These are phyloP conservation scores for Porites cylindrica DNA, from an alignment of 92 coral and sea anemone species.

Conservation along the genomic window DNA sequence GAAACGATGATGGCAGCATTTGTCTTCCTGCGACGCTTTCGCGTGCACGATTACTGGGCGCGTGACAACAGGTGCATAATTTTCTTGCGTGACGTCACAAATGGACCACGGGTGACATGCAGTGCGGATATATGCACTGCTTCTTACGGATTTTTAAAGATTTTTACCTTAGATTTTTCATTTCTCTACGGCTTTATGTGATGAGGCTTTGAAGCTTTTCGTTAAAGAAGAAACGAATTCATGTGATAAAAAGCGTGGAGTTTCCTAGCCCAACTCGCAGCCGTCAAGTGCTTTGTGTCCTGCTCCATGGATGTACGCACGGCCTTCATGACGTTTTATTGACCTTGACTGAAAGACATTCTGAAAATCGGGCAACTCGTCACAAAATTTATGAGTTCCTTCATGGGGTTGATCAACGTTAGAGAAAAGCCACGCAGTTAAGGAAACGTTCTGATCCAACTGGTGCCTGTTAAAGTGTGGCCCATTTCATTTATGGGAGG, in stretches of 20 bases:
- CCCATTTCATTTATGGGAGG: too few relatives aligned
- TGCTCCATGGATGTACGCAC: neutral
- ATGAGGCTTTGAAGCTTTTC: neutral
- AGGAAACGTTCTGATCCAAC: too few relatives aligned
- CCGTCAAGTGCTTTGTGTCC: neutral
- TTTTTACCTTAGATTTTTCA: neutral
- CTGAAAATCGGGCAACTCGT: neutral
- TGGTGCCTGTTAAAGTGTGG: too few relatives aligned
- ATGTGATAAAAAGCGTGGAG: neutral
- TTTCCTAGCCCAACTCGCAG: neutral
- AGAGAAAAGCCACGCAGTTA: neutral
- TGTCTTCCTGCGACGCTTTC: too few relatives aligned
- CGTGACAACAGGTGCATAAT: too few relatives aligned
- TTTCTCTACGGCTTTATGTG: neutral
- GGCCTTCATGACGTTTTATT: neutral
- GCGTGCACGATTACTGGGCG: too few relatives aligned
- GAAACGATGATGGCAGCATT: too few relatives aligned
- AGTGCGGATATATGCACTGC: too few relatives aligned
- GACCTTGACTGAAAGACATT: neutral
- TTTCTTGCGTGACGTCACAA: too few relatives aligned
- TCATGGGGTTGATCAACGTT: neutral
- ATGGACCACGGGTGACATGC: too few relatives aligned
- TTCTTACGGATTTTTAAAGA: too few relatives aligned
- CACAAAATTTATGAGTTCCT: neutral
- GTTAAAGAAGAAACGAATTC: neutral